Conservation (phyloP, 1,140 invertebrate species). For the Hypsibius dujardini region DNA sequence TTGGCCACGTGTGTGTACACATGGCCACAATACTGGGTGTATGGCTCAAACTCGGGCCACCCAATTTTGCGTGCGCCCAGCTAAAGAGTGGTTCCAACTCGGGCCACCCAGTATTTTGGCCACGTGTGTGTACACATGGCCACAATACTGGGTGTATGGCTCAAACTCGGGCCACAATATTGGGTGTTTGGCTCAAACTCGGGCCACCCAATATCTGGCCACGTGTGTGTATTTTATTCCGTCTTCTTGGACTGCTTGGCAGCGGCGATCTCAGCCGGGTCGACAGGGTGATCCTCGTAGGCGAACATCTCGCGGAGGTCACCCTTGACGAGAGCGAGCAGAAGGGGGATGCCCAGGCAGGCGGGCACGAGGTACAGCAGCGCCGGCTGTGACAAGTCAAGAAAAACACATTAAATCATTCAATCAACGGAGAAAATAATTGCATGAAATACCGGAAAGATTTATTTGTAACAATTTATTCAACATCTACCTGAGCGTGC, state of each 20-base stretch:
- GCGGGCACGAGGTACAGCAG: slow-evolving; percentile 89
- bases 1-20: too few species aligned
- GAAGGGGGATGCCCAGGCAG: slow-evolving; percentile 70
- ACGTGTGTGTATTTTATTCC: too few species aligned
- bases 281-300: slow-evolving; percentile 36
- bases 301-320: slow-evolving; percentile 74
- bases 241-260: slow-evolving; percentile 17
- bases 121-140: too few species aligned
- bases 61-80: too few species aligned
- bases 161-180: too few species aligned
- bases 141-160: too few species aligned
- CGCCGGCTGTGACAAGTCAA: slow-evolving; percentile 56
- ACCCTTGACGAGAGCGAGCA: slow-evolving; percentile 67
- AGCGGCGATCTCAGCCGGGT: slow-evolving; percentile 17
- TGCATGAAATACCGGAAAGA: slow-evolving; percentile 20
- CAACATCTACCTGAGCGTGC: slow-evolving; percentile 59
- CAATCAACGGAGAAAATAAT: background rate
- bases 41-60: too few species aligned
- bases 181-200: too few species aligned
- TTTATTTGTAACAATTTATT: slow-evolving; percentile 13
- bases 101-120: too few species aligned
- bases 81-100: too few species aligned
- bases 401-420: slow-evolving; percentile 2
- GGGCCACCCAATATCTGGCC: too few species aligned
- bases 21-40: too few species aligned